Conservation (phyloP, 2,113 vertebrate genomes). For the Oryzias woworae region DNA sequence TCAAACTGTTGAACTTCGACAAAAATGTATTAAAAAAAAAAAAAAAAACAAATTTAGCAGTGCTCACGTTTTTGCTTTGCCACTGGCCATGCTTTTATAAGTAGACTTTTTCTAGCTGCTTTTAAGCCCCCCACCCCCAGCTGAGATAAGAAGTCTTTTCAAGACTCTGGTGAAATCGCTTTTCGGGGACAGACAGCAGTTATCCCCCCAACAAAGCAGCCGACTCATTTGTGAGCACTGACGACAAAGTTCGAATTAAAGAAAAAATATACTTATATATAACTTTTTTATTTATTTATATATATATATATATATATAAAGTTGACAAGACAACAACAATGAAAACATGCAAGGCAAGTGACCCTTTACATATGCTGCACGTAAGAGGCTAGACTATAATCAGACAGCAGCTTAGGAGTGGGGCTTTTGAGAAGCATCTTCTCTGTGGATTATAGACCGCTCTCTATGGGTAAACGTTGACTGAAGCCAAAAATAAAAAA, state of each 20-base stretch:
- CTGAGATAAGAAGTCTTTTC: constrained; percentile 46
- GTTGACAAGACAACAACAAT: not conserved
- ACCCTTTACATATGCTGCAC: too few species aligned
- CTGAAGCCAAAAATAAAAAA: not conserved
- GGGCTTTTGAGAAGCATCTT: constrained; percentile 6
- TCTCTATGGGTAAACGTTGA: not conserved
- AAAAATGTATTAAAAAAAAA: not conserved
- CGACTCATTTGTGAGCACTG: not conserved
- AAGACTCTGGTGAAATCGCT: constrained; percentile 31
- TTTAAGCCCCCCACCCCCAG: not conserved
- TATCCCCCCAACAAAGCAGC: constrained; percentile 7
- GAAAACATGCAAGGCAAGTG: constrained; percentile 7
- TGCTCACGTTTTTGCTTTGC: constrained; percentile 26
- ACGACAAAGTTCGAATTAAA: not conserved
- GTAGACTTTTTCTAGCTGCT: constrained; percentile 6
- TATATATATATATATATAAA: not conserved
- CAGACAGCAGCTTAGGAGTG: constrained; percentile 4
- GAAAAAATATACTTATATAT: not conserved
- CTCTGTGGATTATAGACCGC: not conserved
- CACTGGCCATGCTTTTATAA: constrained; percentile 26
- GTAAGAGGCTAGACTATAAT: not conserved
- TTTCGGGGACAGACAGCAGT: constrained; percentile 12
- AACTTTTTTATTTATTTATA: too few species aligned
- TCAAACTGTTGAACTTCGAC: constrained; percentile 13
- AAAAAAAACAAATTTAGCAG: constrained; percentile 45